Percentiles rank a stretch among this genome's conserved stretches.
Evolutionary conservation across 2,888 invertebrate genomes (phyloP).

Genomic region (Sepiola atlantica): DNA sequence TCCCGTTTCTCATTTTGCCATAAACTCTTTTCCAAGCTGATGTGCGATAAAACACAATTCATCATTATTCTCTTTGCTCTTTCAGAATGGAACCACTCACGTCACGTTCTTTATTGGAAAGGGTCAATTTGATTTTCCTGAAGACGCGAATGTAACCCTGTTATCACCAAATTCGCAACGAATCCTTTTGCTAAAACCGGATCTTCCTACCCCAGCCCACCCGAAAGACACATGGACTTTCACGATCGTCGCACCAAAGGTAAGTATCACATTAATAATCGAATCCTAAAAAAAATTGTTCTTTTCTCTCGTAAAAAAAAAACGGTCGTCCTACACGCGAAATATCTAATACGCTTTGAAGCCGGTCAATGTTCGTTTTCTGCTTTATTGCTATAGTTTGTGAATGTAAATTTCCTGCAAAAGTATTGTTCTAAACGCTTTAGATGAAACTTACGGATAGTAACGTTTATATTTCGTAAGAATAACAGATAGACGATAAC

Average conservation of each 20-base stretch:
- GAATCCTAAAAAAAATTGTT: too few relatives aligned
- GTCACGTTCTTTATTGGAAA: constrained; percentile 67
- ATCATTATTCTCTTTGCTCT: not conserved
- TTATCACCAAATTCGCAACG: constrained; percentile 63
- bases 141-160: constrained; percentile 55
- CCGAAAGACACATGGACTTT: constrained; percentile 68
- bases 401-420: too few relatives aligned
- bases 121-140: constrained; percentile 50
- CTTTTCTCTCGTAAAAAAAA: too few relatives aligned
- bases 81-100: constrained; percentile 76
- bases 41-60: not conserved
- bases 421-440: too few relatives aligned
- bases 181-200: constrained; percentile 71
- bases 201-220: constrained; percentile 60
- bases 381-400: too few relatives aligned
- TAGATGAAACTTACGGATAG: too few relatives aligned
- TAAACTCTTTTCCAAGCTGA: not conserved
- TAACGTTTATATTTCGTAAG: too few relatives aligned
- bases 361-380: too few relatives aligned
- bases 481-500: too few relatives aligned
- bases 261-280: constrained; percentile 51
- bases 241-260: constrained; percentile 69
- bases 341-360: too few relatives aligned
- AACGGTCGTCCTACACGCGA: too few relatives aligned
- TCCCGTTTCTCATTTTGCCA: too few relatives aligned